A percentile compares a stretch with the other conserved stretches of the same genome.
These are phyloP conservation scores for Zaprionus ghesquierei DNA, from an alignment of 1,140 invertebrate genomes.

Conservation along the genomic window DNA sequence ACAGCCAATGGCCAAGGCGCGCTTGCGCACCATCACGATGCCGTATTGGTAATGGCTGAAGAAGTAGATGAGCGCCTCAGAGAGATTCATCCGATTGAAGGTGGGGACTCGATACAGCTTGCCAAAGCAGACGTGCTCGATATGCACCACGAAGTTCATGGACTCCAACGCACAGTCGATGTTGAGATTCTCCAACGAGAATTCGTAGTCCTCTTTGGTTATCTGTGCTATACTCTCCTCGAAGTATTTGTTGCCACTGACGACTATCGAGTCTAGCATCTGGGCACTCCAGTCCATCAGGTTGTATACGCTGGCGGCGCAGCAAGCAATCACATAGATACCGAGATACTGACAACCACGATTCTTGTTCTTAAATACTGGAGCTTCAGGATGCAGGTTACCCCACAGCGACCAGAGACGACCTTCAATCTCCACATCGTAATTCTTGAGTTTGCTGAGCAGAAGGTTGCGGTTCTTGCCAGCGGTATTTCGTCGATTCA, in stretches of 20 bases:
- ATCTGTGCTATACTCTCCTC: slow-evolving; percentile 83
- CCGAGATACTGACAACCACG: slow-evolving; percentile 84
- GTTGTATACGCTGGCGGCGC: slow-evolving; percentile 84
- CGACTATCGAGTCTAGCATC: slow-evolving; percentile 85
- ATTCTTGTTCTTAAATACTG: slow-evolving; percentile 74
- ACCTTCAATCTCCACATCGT: slow-evolving; percentile 85
- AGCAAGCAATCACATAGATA: slow-evolving; percentile 84
- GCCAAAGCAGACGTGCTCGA: slow-evolving; percentile 84
- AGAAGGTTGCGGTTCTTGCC: slow-evolving; percentile 82
- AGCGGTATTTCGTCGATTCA: slow-evolving; percentile 82
- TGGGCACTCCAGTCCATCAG: slow-evolving; percentile 85
- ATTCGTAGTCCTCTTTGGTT: slow-evolving; percentile 83
- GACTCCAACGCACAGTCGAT: slow-evolving; percentile 83
- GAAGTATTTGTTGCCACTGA: slow-evolving; percentile 84
- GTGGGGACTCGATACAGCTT: slow-evolving; percentile 84
- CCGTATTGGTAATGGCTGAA: slow-evolving; percentile 84
- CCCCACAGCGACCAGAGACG: slow-evolving; percentile 85
- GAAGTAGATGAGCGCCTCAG: slow-evolving; percentile 84
- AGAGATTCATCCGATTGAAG: slow-evolving; percentile 85
- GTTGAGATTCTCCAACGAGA: slow-evolving; percentile 83
- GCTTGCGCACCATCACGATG: slow-evolving; percentile 83
- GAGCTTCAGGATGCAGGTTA: slow-evolving; percentile 84
- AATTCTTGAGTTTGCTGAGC: slow-evolving; percentile 84
- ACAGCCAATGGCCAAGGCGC: slow-evolving; percentile 85
- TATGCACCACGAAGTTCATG: slow-evolving; percentile 84